Base-by-base conservation (phyloP, 1,140 invertebrate genomes). In the Zaprionus davidi region DNA sequence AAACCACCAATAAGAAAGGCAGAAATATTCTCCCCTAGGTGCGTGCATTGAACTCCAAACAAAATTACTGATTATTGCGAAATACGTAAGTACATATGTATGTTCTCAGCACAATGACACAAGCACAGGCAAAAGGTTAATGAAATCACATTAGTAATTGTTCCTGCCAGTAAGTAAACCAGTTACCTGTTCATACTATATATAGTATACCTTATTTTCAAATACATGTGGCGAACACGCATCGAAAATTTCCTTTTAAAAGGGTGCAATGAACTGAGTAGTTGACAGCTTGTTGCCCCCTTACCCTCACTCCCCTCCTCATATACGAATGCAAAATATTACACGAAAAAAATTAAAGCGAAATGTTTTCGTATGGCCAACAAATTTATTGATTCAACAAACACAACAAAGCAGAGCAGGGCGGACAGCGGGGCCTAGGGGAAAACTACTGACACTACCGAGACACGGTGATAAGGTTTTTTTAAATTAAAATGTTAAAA, bases 91-190 rank as follows among this genome's bases (percentile, higher is more conserved):
- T 31, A 26, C 24, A 26, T 26, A 26, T 26, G 24, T 26, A 24
- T 85, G n/a, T 76, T 71, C 34, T 44, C 4, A 51, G 51, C 55
- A 49, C 81, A 84, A 73, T 83, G 77, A 79, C 73, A 79, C 28
- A 67, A 13, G 13, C 38, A 34, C 41, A 55, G 24, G 41, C 56
- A 26, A 36, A 55, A 67, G 79, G 82, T 81, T 79, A 86, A 81
- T 81, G 76, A 64, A 85, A 70, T 31, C 41, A 46, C 65, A 36
- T 71, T 76, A 67, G 64, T 71, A 56, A 34, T 65, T 64, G n/a
- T 56, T 56, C 34, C 38, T 53, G 3, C 68, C 41, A 20, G 59
- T 64, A 36, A 65, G 36, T 46, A 68, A 85, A 82, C 79, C 82
- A 71, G 82, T 85, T 76, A 34, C 57, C 62, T 67, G 46, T 63